Base-by-base conservation (phyloP, 1,140 invertebrate species). In the Macrocentrus cingulum region DNA sequence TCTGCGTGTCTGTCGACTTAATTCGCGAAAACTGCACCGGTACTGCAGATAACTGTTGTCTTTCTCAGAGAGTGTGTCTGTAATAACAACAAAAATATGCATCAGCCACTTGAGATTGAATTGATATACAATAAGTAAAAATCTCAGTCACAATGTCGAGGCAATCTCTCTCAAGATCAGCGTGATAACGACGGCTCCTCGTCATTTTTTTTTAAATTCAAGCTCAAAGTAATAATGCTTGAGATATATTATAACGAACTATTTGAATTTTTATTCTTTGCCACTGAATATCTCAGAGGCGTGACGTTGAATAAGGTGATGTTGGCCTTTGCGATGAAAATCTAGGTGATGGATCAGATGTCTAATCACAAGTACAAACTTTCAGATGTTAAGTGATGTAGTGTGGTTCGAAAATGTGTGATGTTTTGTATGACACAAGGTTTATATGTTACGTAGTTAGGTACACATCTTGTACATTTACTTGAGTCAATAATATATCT, bases 21-120 rank as follows among this genome's bases (percentile, higher is more conserved):
- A 42, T 22, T 36, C 15, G 15, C 13, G n/a, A 41, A 32, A 18
- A 39, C 55, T 46, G n/a, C 5, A 58, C 53, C 60, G 60, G 60
- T 61, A 57, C 36, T 22, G 48, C 29, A 58, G 60, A 54, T 20
- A 57, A 32, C 55, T 61, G 46, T 45, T 25, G 36, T 32, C 13
- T 39, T 2, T 25, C 25, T 41, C 15, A 20, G 6, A 42, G 13
- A 20, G 19, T 34, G 11, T 20, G 22, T 56, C 29, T n/a, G 34
- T 34, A 29, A 48, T 23, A 20, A 32, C 22, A 54, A 54, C 42
- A 15, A 19, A 53, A 41, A 41, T 5, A 41, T 29, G 23, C 46
- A 41, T 49, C 20, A 2, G 13, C 46, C 22, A 32, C 8, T 25
- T 11, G 16, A 8, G 22, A 29, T 7, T 3, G 13, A 15, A 22